phyloP scores from a whole-genome alignment of 2,888 invertebrate genomes.

The Dexiosoma caninum region DNA sequence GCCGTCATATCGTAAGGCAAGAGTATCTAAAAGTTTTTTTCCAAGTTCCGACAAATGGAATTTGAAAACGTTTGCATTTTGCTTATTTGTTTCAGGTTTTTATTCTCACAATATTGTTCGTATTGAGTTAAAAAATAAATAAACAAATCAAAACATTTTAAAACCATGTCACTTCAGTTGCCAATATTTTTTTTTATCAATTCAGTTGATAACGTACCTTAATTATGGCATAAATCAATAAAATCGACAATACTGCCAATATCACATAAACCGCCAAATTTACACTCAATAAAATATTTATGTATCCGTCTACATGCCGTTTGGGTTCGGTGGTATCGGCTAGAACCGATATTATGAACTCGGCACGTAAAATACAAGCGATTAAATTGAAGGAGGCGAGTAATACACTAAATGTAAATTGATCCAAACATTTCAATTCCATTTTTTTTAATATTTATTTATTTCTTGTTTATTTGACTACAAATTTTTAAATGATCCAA shows the following conservation, averaged over 20 bases:
- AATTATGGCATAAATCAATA: conserved; percentile 22
- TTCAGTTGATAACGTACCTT: conserved; percentile 18
- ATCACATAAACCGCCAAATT: not conserved
- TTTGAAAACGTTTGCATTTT: too few species aligned
- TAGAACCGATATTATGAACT: conserved; percentile 12
- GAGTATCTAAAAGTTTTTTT: too few species aligned
- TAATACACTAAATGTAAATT: conserved; percentile 2
- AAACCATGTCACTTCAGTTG: too few species aligned
- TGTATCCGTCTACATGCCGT: not conserved
- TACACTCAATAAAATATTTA: conserved; percentile 17
- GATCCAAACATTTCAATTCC: conserved; percentile 26
- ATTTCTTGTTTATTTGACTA: not conserved
- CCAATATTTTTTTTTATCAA: too few species aligned
- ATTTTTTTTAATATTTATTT: not conserved
- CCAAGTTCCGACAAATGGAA: too few species aligned
- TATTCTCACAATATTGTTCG: too few species aligned
- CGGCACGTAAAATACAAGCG: not conserved
- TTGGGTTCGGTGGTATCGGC: not conserved
- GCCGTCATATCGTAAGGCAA: too few species aligned
- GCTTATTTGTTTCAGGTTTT: too few species aligned
- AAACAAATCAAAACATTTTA: too few species aligned
- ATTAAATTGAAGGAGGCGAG: conserved; percentile 9
- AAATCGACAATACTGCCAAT: not conserved
- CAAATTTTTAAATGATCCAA: not conserved
- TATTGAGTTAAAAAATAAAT: too few species aligned